A percentile compares a stretch with the other conserved stretches of the same genome.
These are phyloP conservation scores for Melanargia galathea DNA, from an alignment of 2,888 invertebrate species.

Conservation along the genomic window DNA sequence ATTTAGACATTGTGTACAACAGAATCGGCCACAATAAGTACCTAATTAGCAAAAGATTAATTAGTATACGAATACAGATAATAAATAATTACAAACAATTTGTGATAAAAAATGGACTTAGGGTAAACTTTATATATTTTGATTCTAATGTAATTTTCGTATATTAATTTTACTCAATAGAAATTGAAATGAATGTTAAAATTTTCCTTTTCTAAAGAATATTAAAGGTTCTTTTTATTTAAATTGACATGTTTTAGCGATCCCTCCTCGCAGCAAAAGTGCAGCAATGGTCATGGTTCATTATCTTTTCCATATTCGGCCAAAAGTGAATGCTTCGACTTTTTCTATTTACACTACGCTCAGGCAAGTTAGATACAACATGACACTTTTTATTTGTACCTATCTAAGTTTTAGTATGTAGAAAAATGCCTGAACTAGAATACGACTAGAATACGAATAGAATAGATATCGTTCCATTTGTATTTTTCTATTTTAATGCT, in stretches of 20 bases:
- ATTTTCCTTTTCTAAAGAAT: too few species aligned
- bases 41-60: not conserved
- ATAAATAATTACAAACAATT: slow-evolving; percentile 11
- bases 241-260: not conserved
- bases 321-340: not conserved
- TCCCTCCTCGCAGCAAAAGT: not conserved
- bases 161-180: too few species aligned
- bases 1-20: too few species aligned
- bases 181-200: too few species aligned
- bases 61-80: slow-evolving; percentile 10
- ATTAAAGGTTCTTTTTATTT: not conserved
- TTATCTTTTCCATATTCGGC: too few species aligned
- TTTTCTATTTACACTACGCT: not conserved
- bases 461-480: not conserved
- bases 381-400: not conserved
- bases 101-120: slow-evolving; percentile 16
- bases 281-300: too few species aligned
- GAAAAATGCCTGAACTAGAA: slow-evolving; percentile 4
- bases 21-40: slow-evolving; percentile 4
- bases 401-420: not conserved
- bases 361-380: not conserved
- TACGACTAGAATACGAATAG: not conserved
- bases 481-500: slow-evolving; percentile 19
- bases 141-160: not conserved
- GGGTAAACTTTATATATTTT: not conserved